These are phyloP conservation scores for Hippocampus kuda DNA, from an alignment of 2,797 vertebrate species.

Conservation along the genomic window DNA sequence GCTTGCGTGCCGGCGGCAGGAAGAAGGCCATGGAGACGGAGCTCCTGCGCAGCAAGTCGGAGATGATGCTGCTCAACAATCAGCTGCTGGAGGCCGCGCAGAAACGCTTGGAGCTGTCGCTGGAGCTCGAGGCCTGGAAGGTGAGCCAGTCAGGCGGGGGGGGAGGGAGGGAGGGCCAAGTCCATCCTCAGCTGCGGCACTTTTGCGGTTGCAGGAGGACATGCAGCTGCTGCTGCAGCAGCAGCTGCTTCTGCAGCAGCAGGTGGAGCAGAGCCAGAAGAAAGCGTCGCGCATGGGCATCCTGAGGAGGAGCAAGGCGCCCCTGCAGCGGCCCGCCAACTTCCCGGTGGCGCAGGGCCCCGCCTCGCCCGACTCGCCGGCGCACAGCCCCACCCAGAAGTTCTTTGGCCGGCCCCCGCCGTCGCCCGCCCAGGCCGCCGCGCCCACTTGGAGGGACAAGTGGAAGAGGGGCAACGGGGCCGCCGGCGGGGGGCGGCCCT, in stretches of 20 bases:
- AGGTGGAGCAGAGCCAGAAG: slow-evolving; percentile 60
- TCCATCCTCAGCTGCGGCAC: too few relatives aligned
- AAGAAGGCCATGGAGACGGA: slow-evolving; percentile 76
- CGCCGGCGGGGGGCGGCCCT: not conserved
- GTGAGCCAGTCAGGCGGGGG: slow-evolving; percentile 48
- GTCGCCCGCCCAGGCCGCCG: slow-evolving; percentile 13
- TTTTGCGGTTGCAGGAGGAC: slow-evolving; percentile 63
- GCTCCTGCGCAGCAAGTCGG: slow-evolving; percentile 68
- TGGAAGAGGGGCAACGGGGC: slow-evolving; percentile 44
- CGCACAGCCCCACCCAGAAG: slow-evolving; percentile 32
- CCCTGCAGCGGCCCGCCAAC: slow-evolving; percentile 33
- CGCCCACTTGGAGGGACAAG: slow-evolving; percentile 58
- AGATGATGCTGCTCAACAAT: slow-evolving; percentile 70
- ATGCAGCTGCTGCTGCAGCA: slow-evolving; percentile 68
- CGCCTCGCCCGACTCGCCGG: not conserved
- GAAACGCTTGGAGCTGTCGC: slow-evolving; percentile 72
- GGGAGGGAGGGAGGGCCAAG: too few relatives aligned
- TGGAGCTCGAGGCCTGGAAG: slow-evolving; percentile 81
- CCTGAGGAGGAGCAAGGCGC: slow-evolving; percentile 46
- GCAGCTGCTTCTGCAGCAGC: slow-evolving; percentile 68
- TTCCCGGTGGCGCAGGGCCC: not conserved
- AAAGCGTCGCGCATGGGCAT: slow-evolving; percentile 51
- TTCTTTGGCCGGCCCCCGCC: slow-evolving; percentile 10
- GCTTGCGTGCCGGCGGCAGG: slow-evolving; percentile 37
- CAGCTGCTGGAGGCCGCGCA: slow-evolving; percentile 75